Evolutionary conservation across 2,113 vertebrate species (phyloP), one percentile per base, ranked within the genome.

Genomic region (Felis chaus): DNA sequence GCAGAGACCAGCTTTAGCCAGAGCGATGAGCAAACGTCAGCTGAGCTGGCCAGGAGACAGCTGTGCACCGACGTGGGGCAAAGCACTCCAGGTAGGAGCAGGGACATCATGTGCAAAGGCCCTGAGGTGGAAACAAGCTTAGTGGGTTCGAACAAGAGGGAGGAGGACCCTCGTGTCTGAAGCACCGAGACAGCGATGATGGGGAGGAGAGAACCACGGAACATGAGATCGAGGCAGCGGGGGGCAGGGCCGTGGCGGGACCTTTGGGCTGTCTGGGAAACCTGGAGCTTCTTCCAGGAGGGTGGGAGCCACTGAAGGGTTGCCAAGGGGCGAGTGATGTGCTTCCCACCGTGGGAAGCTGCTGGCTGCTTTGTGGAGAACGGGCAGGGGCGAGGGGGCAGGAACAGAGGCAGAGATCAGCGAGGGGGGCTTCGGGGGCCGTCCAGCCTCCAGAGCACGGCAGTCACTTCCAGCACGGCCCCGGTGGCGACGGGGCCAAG

Each of bases 241-340:
- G 45, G 25, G 33, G 33, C 76, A 53, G 89, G 76, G 50, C 16
- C 2, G 0, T 1, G 7, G 0, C 0, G 4, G 55, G 63, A 29
- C 18, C 5, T n/a, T 31, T 0, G 18, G 68, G 8, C 68, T 69
- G 39, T 2, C 29, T 15, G 7, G 4, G 61, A 74, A 78, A 29
- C 3, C 39, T 9, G 4, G 1, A 29, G 36, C 0, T 41, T 39
- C 53, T 57, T 48, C 23, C 25, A 10, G 45, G 71, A 36, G 6
- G 1, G 7, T 2, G 3, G 33, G 55, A 57, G 53, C 13, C 9
- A 6, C 14, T 4, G 8, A 36, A 48, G 12, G 16, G 69, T 39
- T 9, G 15, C 7, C 6, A 61, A 15, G 55, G 55, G 19, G 55
- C 55, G 19, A 57, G 4, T 57, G 55, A 57, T 7, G 19, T 7